A percentile compares a stretch with the other conserved stretches of the same genome.
Evolutionary conservation across 2,888 invertebrate species (phyloP).

Genomic region (Drosophila glabriapex): DNA sequence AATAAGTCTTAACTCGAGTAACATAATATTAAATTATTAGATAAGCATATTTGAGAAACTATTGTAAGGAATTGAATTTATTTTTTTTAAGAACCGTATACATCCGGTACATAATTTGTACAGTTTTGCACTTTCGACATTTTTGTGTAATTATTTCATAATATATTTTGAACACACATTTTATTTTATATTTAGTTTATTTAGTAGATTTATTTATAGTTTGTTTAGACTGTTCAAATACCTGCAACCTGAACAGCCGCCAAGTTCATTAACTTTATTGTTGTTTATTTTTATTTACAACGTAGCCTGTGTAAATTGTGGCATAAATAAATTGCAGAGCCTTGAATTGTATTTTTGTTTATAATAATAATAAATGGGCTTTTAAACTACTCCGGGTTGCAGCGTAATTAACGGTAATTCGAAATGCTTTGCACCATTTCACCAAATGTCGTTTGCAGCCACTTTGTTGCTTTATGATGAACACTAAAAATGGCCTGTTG

Average conservation of each 20-base stretch:
- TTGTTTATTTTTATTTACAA: conserved; percentile 20
- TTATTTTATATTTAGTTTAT: conserved; percentile 12
- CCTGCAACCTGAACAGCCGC: background rate
- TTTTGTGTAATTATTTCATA: background rate
- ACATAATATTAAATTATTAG: background rate
- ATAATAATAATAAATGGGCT: conserved; percentile 10
- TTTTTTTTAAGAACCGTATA: background rate
- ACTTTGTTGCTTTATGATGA: conserved; percentile 10
- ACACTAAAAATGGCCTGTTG: conserved; percentile 10
- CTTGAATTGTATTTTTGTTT: conserved; percentile 25
- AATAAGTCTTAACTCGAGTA: background rate
- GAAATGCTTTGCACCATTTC: conserved; percentile 18
- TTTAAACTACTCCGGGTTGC: background rate
- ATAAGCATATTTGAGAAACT: background rate
- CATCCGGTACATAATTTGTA: background rate
- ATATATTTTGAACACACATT: conserved; percentile 12
- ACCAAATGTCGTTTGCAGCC: conserved; percentile 13
- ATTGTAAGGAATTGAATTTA: background rate
- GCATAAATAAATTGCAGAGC: conserved; percentile 9
- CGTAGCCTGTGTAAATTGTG: conserved; percentile 1
- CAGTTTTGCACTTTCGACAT: conserved; percentile 5
- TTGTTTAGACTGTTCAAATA: conserved; percentile 12
- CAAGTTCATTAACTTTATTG: conserved; percentile 1
- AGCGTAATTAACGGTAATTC: conserved; percentile 1
- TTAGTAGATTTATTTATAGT: conserved; percentile 1